Base-by-base conservation (phyloP, 2,797 vertebrate genomes). In the Anguilla marmorata region DNA sequence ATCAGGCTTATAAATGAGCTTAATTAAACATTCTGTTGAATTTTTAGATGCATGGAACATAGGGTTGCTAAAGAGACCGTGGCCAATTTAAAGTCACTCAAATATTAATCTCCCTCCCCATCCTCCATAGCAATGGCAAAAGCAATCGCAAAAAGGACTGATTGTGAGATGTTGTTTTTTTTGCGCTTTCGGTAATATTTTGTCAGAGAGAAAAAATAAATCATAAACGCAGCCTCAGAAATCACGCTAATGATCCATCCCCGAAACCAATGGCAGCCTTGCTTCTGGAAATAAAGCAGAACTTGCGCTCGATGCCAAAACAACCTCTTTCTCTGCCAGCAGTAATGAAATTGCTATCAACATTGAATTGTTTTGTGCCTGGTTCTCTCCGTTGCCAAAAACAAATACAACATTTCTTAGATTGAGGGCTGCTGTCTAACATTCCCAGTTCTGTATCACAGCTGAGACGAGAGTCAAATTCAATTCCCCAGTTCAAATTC, bases 321-420 rank as follows among this genome's bases (percentile, higher is more conserved):
- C 27, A 33, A 14, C 16, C 30, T 37, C 72, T 8, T 27, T 27
- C 24, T 33, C 33, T 76, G 72, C 72, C 72, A 37, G 72, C 11
- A 33, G 72, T 76, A 37, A 76, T 76, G 72, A 76, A 76, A 76
- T 6, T 37, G 72, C 72, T 37, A 41, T 76, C 72, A 76, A 37
- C 72, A 19, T 16, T 76, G 72, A 76, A 76, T 76, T 37, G 72
- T 76, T 41, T 19, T 16, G 72, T 37, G 72, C 16, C 72, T 37
- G 30, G 30, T 16, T 76, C 72, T 76, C 33, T 76, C 33, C 9
- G 19, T 30, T 33, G 72, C 30, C 72, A 76, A 37, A 14, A 76
- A 76, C 33, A 37, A 76, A 37, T 37, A 16, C 33, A 76, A 21
- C 33, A 37, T 76, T 76, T 76, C 27, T 72, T 30, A 72, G 66